These are phyloP conservation scores for Cryptomyrus ogoouensis DNA, from an alignment of 2,113 vertebrate genomes.

Conservation along the genomic window DNA sequence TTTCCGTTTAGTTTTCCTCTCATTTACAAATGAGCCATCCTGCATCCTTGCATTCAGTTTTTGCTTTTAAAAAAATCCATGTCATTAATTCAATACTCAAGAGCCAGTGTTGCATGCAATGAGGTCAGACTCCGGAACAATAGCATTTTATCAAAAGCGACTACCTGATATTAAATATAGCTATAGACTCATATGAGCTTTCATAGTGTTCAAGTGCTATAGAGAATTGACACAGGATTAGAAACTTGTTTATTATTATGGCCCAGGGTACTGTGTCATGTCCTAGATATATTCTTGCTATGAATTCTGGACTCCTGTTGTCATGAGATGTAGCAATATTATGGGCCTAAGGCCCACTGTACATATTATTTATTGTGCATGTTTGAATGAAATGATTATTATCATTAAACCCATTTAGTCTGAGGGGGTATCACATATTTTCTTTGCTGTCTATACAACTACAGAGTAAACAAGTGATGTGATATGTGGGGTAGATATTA, in stretches of 20 bases:
- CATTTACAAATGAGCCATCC: conserved; percentile 5
- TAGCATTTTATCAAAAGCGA: not conserved
- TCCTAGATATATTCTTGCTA: not conserved
- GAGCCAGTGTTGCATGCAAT: not conserved
- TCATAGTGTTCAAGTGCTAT: not conserved
- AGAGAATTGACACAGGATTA: not conserved
- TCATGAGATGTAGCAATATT: not conserved
- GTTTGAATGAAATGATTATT: not conserved
- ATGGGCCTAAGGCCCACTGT: not conserved
- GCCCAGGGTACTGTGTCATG: not conserved
- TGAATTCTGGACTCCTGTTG: not conserved
- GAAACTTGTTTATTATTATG: not conserved
- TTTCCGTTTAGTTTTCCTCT: not conserved
- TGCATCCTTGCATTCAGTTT: not conserved
- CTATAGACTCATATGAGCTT: not conserved
- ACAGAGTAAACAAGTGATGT: not conserved
- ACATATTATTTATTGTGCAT: not conserved
- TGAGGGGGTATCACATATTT: not conserved
- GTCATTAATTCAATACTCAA: not conserved
- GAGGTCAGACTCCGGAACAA: not conserved
- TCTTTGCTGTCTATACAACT: not conserved
- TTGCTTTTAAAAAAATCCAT: not conserved
- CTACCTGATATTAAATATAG: not conserved
- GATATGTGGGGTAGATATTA: not conserved
- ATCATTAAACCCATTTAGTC: conserved; percentile 4